These are phyloP conservation scores for Telenomus remus DNA, from an alignment of 1,140 invertebrate species.

Conservation along the genomic window DNA sequence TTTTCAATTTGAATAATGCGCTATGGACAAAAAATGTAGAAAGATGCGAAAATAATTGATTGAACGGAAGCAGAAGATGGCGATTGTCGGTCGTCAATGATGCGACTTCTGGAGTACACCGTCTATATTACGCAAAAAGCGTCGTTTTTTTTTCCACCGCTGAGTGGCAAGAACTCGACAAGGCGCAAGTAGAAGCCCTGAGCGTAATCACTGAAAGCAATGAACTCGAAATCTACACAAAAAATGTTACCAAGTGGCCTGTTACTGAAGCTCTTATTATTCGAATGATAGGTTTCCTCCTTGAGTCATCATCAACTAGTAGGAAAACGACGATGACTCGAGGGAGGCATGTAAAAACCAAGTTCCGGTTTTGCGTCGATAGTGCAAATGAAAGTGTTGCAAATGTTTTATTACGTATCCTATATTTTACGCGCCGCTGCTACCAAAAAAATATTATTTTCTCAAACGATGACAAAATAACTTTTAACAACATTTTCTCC, in stretches of 20 bases:
- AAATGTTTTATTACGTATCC: background rate
- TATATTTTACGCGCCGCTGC: too few relatives aligned
- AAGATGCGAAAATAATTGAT: slow-evolving; percentile 24
- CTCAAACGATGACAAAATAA: too few relatives aligned
- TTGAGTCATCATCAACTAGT: slow-evolving; percentile 34
- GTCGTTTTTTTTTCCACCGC: slow-evolving; percentile 13
- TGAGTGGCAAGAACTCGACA: slow-evolving; percentile 8
- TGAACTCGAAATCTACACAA: slow-evolving; percentile 26
- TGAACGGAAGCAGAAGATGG: slow-evolving; percentile 31
- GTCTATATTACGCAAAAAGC: slow-evolving; percentile 36
- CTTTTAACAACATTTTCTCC: too few relatives aligned
- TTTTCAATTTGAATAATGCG: too few relatives aligned
- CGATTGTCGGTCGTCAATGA: slow-evolving; percentile 33
- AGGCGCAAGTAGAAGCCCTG: slow-evolving; percentile 35
- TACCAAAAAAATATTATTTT: too few relatives aligned
- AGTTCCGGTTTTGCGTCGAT: slow-evolving; percentile 28
- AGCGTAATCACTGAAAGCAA: slow-evolving; percentile 40
- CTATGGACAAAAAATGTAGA: background rate
- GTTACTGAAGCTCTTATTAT: slow-evolving; percentile 45
- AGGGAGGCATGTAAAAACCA: slow-evolving; percentile 10
- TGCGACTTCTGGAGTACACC: slow-evolving; percentile 29
- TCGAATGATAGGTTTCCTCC: slow-evolving; percentile 39
- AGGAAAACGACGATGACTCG: slow-evolving; percentile 24
- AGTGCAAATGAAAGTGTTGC: background rate
- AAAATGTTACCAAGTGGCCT: slow-evolving; percentile 21